phyloP scores from a whole-genome alignment of 2,113 vertebrate species.

The Neomonachus schauinslandi region DNA sequence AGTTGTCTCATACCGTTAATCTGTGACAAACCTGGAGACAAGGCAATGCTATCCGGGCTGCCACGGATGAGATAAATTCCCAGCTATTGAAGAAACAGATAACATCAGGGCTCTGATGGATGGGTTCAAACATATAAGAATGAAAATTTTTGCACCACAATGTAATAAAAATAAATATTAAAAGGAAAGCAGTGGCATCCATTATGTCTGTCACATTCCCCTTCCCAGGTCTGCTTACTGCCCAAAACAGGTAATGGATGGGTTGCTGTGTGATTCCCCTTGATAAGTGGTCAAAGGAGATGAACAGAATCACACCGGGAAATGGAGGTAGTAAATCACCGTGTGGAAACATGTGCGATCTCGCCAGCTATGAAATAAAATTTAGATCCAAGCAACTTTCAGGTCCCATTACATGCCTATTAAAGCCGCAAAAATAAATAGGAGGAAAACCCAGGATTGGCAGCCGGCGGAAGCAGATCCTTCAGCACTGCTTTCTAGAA shows the following conservation, averaged over 20 bases:
- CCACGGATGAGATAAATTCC: slow-evolving; percentile 60
- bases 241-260: slow-evolving; percentile 27
- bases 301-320: slow-evolving; percentile 38
- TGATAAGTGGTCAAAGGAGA: slow-evolving; percentile 59
- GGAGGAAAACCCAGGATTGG: not conserved
- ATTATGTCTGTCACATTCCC: not conserved
- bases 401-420: slow-evolving; percentile 11
- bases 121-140: slow-evolving; percentile 59
- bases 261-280: not conserved
- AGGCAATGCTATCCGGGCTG: not conserved
- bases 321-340: slow-evolving; percentile 60
- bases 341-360: not conserved
- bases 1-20: slow-evolving; percentile 5
- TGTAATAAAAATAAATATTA: slow-evolving; percentile 74
- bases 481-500: not conserved
- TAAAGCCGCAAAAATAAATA: slow-evolving; percentile 43
- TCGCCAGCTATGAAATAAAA: slow-evolving; percentile 6
- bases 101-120: slow-evolving; percentile 61
- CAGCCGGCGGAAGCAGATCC: not conserved
- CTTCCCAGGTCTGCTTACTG: not conserved
- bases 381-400: slow-evolving; percentile 38
- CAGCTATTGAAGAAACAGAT: slow-evolving; percentile 47
- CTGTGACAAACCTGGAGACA: slow-evolving; percentile 62
- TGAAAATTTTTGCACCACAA: slow-evolving; percentile 40
- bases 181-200: not conserved